Evolutionary conservation across 1,140 invertebrate species (phyloP).

Genomic region (Bicyclus anynana): DNA sequence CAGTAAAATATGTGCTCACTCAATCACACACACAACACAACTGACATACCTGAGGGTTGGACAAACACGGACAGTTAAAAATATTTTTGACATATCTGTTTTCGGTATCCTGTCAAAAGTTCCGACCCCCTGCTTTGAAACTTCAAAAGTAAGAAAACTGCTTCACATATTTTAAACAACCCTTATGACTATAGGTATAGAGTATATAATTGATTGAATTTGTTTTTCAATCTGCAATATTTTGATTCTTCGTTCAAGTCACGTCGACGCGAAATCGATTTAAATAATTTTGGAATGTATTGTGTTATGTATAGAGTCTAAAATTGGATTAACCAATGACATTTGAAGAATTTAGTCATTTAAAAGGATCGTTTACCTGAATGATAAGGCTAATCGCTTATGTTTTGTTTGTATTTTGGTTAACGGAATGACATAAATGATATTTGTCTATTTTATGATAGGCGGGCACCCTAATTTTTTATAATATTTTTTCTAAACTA

Average conservation of each 20-base stretch:
- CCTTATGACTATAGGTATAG: constrained; percentile 20
- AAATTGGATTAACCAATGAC: constrained; percentile 10
- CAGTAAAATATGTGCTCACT: constrained; percentile 14
- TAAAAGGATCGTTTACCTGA: constrained; percentile 60
- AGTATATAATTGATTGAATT: constrained; percentile 18
- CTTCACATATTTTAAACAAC: not conserved
- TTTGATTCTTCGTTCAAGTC: constrained; percentile 22
- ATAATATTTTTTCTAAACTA: not conserved
- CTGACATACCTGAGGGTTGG: constrained; percentile 31
- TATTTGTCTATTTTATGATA: constrained; percentile 32
- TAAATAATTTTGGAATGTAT: constrained; percentile 14
- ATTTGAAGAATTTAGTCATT: constrained; percentile 55
- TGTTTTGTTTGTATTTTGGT: constrained; percentile 55
- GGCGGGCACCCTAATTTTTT: constrained; percentile 7
- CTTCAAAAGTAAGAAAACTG: constrained; percentile 21
- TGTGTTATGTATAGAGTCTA: constrained; percentile 4
- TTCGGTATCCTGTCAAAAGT: constrained; percentile 41
- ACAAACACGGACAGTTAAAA: constrained; percentile 43
- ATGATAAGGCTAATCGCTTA: constrained; percentile 68
- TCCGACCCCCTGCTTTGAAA: constrained; percentile 34
- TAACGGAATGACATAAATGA: constrained; percentile 51
- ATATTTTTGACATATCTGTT: constrained; percentile 51
- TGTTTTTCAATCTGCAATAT: constrained; percentile 14
- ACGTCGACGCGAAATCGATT: constrained; percentile 21
- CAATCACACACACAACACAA: constrained; percentile 30